Evolutionary conservation across 2,113 vertebrate species (phyloP), one percentile per base, ranked within the genome.

Genomic region (Noctilio leporinus): DNA sequence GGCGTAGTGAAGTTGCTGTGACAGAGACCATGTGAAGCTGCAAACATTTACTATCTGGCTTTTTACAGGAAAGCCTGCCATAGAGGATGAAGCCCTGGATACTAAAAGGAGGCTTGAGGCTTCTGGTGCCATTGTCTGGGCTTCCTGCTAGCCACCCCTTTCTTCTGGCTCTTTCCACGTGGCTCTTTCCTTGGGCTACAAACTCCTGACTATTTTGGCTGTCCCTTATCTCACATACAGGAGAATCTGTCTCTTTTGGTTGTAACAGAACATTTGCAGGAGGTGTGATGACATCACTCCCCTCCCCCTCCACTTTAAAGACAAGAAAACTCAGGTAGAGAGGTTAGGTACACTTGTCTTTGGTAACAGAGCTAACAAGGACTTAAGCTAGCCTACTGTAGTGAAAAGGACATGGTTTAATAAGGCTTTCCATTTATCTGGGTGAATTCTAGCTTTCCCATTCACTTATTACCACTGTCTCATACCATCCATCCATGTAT

Each of bases 381-480:
- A 72, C 38, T 30, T 26, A 75, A 87, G 45, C 51, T 43, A 67
- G 57, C 14, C 10, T 75, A n/a, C 14, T 35, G 43, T 30, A 69
- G 53, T 57, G 64, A 89, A 84, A 87, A 86, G 10, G 45, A 64
- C 28, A 65, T 24, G 33, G 16, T 49, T 35, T 72, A 73, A 57
- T 57, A 57, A 78, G 77, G 9, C 33, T 92, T 59, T 69, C 86
- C 26, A 47, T 72, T 72, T 43, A 38, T 64, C 24, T 75, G 53
- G 35, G 35, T 70, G 53, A 94, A 47, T 53, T 87, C 70, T 88
- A 33, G 72, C 19, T 59, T 93, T 89, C 84, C 5, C 28, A 11
- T 85, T 16, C 28, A 9, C 49, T 78, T 69, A 28, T 49, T 47
- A 55, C 20, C 14, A 86, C 17, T 47, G 15, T 75, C 30, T 88